Evolutionary conservation across 2,797 vertebrate genomes (phyloP).

Genomic region (Phalanger gymnotis): DNA sequence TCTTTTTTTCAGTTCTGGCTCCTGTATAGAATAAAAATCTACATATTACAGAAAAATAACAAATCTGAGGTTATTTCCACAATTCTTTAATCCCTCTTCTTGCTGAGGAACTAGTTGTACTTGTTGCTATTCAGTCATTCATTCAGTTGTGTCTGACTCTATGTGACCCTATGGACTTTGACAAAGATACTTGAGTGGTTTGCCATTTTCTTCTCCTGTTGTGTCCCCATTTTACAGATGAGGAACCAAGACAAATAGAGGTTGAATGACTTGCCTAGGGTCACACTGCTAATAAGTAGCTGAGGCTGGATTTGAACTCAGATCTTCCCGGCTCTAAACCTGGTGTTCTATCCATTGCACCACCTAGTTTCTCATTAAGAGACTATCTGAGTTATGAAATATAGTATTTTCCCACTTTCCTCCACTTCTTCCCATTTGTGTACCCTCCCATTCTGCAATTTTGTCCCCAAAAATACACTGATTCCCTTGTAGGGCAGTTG

Average conservation of each 20-base stretch:
- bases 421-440: neutral
- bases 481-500: neutral
- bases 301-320: neutral
- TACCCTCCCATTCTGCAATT: neutral
- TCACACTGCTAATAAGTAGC: neutral
- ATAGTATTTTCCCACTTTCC: neutral
- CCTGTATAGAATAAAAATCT: too few species aligned
- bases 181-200: neutral
- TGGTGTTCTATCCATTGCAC: neutral
- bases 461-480: neutral
- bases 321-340: neutral
- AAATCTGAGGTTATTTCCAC: too few species aligned
- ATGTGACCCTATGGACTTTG: neutral
- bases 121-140: neutral
- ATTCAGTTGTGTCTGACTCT: neutral
- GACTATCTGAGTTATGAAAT: neutral
- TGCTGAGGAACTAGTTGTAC: neutral
- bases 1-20: too few species aligned
- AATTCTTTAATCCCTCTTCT: too few species aligned
- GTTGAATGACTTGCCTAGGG: neutral
- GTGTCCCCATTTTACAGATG: neutral
- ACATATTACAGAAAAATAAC: too few species aligned
- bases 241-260: neutral
- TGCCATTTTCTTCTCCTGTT: neutral
- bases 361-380: neutral